Percentiles rank a stretch among this genome's conserved stretches.
phyloP scores from a whole-genome alignment of 2,888 invertebrate genomes.

The Enoplolaimus lenunculus region DNA sequence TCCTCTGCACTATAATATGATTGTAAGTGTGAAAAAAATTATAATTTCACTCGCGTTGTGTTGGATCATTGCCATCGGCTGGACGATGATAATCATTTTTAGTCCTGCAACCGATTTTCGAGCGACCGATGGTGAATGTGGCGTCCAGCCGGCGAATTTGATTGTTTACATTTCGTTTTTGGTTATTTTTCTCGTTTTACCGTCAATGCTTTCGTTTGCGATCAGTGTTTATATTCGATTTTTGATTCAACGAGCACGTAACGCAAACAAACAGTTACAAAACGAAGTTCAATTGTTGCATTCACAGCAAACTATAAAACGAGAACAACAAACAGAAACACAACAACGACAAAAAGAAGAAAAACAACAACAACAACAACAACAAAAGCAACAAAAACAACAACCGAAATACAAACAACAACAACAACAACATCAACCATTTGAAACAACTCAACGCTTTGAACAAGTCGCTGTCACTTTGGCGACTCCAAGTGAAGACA shows the following conservation, averaged over 20 bases:
- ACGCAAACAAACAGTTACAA: too few relatives aligned
- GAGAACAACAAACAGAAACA: too few relatives aligned
- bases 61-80: not conserved
- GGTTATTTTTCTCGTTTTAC: not conserved
- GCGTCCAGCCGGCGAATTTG: not conserved
- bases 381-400: too few relatives aligned
- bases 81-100: not conserved
- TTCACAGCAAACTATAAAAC: too few relatives aligned
- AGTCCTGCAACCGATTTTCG: not conserved
- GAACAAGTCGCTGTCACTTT: too few relatives aligned
- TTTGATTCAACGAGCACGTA: not conserved
- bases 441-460: too few relatives aligned
- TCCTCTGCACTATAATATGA: not conserved
- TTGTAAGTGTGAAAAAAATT: not conserved
- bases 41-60: not conserved
- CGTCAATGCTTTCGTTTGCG: not conserved
- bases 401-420: too few relatives aligned
- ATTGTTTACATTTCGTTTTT: not conserved
- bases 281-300: too few relatives aligned
- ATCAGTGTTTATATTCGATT: not conserved
- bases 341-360: too few relatives aligned
- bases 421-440: too few relatives aligned
- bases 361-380: too few relatives aligned
- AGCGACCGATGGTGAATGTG: not conserved
- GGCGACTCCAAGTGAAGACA: too few relatives aligned